Evolutionary conservation across 2,888 invertebrate genomes (phyloP).

Genomic region (Adineta ricciae): DNA sequence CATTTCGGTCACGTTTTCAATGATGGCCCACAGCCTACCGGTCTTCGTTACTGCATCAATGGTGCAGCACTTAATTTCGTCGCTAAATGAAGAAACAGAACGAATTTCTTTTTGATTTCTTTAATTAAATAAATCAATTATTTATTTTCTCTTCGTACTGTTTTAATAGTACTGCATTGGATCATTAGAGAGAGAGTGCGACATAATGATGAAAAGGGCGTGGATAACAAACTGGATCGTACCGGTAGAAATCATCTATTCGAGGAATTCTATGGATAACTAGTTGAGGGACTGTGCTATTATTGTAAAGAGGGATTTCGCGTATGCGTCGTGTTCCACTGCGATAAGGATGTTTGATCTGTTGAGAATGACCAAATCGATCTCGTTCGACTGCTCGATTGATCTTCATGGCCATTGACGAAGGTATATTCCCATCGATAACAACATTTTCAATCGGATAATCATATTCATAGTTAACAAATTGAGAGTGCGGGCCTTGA

Average conservation of each 20-base stretch:
- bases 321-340: neutral
- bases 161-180: neutral
- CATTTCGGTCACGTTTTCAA: constrained; percentile 94
- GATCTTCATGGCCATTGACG: neutral
- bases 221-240: neutral
- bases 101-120: neutral
- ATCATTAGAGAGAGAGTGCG: neutral
- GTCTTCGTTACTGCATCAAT: constrained; percentile 90
- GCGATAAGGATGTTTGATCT: neutral
- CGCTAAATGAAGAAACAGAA: neutral
- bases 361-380: neutral
- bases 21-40: constrained; percentile 84
- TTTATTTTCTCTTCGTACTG: neutral
- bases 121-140: neutral
- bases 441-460: neutral
- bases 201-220: neutral
- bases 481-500: no score
- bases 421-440: neutral
- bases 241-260: neutral
- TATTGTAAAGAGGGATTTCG: neutral
- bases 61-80: constrained; percentile 71
- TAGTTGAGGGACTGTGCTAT: neutral
- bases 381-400: neutral
- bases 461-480: neutral
- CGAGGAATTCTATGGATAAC: neutral